These are phyloP conservation scores for Tetramorium alpestre DNA, from an alignment of 1,140 invertebrate genomes.

Conservation along the genomic window DNA sequence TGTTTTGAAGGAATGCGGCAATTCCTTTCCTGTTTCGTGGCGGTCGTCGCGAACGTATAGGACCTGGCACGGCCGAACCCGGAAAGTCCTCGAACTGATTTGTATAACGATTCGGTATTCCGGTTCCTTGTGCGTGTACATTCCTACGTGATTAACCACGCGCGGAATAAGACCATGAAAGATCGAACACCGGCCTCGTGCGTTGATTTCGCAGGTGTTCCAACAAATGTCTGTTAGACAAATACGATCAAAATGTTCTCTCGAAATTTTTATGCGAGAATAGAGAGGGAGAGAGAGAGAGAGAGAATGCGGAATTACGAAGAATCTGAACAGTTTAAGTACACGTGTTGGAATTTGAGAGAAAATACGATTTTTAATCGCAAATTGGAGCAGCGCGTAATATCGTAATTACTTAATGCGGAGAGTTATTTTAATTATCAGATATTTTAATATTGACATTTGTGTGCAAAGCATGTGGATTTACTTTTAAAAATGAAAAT, in stretches of 20 bases:
- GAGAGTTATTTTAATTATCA: background rate
- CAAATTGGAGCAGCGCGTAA: background rate
- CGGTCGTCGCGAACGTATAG: background rate
- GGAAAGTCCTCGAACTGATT: slow-evolving; percentile 53
- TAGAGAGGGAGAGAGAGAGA: background rate
- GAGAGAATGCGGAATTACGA: background rate
- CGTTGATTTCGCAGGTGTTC: slow-evolving; percentile 36
- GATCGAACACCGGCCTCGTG: background rate
- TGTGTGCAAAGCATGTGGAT: background rate
- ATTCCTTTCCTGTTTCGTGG: slow-evolving; percentile 65
- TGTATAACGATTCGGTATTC: slow-evolving; percentile 24
- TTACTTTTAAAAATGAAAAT: background rate
- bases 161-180: background rate
- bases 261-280: slow-evolving; percentile 6
- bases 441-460: background rate
- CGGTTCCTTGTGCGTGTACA: slow-evolving; percentile 5
- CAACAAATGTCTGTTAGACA: background rate
- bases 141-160: slow-evolving; percentile 45
- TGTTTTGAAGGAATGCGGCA: slow-evolving; percentile 72
- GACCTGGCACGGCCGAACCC: slow-evolving; percentile 26
- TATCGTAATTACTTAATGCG: background rate
- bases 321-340: background rate
- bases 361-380: background rate
- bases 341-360: background rate
- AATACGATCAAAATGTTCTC: slow-evolving; percentile 4